These are phyloP conservation scores for Metellina segmentata DNA, from an alignment of 2,888 invertebrate genomes.

Conservation along the genomic window DNA sequence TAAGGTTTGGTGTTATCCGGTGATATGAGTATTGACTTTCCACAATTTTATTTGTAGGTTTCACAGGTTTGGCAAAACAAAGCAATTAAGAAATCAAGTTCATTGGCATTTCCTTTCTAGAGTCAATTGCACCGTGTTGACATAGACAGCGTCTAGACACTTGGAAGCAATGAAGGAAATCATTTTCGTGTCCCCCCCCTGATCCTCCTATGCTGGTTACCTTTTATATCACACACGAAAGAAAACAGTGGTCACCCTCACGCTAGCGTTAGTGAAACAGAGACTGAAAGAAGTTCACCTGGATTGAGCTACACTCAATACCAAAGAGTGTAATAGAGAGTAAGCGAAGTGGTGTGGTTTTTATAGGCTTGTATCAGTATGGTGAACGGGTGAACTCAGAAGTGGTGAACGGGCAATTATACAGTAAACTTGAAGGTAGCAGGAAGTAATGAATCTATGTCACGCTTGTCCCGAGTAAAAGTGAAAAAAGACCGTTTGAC, in stretches of 20 bases:
- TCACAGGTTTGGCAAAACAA: not conserved
- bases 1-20: not conserved
- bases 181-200: not conserved
- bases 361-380: too few relatives aligned
- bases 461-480: too few relatives aligned
- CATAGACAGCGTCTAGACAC: slow-evolving; percentile 36
- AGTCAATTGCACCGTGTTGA: slow-evolving; percentile 2
- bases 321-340: too few relatives aligned
- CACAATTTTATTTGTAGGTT: not conserved
- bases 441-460: too few relatives aligned
- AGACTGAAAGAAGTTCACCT: too few relatives aligned
- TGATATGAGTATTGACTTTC: not conserved
- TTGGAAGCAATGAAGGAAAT: not conserved
- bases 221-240: not conserved
- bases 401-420: too few relatives aligned
- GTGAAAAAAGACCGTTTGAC: too few relatives aligned
- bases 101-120: slow-evolving; percentile 19
- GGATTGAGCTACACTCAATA: too few relatives aligned
- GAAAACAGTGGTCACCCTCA: not conserved
- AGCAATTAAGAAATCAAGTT: not conserved
- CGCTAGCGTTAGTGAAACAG: too few relatives aligned
- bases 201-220: not conserved
- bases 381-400: too few relatives aligned
- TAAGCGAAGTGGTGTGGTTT: too few relatives aligned
- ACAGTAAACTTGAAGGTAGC: too few relatives aligned